Evolutionary conservation across 2,888 invertebrate species (phyloP).

Genomic region (Clepsis dumicolana): DNA sequence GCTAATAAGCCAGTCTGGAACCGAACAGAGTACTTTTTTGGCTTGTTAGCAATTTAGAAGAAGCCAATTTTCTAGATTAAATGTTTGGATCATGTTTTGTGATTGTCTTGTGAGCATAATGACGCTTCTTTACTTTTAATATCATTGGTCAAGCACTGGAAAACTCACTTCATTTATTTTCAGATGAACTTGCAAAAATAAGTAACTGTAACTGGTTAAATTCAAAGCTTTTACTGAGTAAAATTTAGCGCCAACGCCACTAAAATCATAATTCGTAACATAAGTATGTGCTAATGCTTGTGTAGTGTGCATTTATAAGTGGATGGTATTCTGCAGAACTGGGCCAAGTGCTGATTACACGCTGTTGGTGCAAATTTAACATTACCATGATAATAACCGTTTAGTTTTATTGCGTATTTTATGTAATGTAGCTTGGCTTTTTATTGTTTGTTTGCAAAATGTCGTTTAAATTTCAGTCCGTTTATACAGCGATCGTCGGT

Average conservation of each 20-base stretch:
- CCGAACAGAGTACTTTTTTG: too few species aligned
- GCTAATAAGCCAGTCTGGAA: too few species aligned
- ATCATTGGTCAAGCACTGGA: too few species aligned
- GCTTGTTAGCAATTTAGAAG: too few species aligned
- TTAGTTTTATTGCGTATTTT: slow-evolving; percentile 11
- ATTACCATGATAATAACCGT: slow-evolving; percentile 17
- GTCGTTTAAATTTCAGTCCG: not conserved
- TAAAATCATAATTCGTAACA: not conserved
- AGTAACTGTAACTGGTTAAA: not conserved
- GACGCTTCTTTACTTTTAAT: too few species aligned
- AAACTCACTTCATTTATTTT: too few species aligned
- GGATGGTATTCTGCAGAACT: not conserved
- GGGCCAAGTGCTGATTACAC: slow-evolving; percentile 13
- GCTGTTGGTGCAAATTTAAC: slow-evolving; percentile 2
- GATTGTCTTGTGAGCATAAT: too few species aligned
- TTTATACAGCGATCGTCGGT: not conserved
- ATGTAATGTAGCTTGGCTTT: slow-evolving; percentile 12
- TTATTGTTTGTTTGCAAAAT: not conserved
- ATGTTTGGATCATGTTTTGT: too few species aligned
- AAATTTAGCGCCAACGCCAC: not conserved
- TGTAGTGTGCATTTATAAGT: slow-evolving; percentile 2
- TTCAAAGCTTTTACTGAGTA: not conserved
- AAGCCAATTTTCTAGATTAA: too few species aligned
- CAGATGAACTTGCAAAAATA: not conserved
- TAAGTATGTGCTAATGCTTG: not conserved